A percentile compares a stretch with the other conserved stretches of the same genome.
Conservation (phyloP, 2,797 vertebrate species). For the Microhierax caerulescens region DNA sequence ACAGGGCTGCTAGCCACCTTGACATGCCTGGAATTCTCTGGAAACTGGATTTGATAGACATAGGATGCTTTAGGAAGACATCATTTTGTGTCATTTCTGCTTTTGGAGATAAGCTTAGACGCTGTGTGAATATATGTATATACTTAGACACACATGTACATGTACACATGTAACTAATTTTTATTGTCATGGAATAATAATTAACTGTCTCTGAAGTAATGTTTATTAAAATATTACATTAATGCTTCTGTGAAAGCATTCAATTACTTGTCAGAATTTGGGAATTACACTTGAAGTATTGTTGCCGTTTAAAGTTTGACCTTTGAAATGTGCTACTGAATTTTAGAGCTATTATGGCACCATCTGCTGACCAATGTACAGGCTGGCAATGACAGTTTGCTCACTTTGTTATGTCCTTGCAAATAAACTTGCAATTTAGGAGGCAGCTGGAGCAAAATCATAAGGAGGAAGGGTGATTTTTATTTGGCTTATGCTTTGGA, state of each 20-base stretch:
- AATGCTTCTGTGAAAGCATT: neutral
- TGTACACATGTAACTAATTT: neutral
- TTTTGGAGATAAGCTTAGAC: neutral
- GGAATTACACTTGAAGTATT: neutral
- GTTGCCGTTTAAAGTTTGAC: neutral
- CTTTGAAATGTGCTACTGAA: neutral
- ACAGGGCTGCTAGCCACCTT: neutral
- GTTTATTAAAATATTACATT: neutral
- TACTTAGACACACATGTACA: neutral
- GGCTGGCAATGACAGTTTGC: neutral
- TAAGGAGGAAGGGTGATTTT: neutral
- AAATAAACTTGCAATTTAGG: neutral
- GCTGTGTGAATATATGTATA: neutral
- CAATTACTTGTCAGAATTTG: neutral
- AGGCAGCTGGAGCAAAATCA: neutral
- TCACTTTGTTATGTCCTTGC: neutral
- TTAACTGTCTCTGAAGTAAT: neutral
- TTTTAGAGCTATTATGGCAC: slow-evolving; percentile 16
- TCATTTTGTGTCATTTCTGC: neutral
- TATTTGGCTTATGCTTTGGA: neutral
- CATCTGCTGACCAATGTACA: slow-evolving; percentile 38
- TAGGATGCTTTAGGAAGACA: neutral
- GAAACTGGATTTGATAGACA: neutral
- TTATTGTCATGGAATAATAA: neutral
- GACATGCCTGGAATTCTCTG: neutral